Evolutionary conservation across 2,797 vertebrate genomes (phyloP), one percentile per base, ranked within the genome.

Genomic region (Coregonus ussuriensis): DNA sequence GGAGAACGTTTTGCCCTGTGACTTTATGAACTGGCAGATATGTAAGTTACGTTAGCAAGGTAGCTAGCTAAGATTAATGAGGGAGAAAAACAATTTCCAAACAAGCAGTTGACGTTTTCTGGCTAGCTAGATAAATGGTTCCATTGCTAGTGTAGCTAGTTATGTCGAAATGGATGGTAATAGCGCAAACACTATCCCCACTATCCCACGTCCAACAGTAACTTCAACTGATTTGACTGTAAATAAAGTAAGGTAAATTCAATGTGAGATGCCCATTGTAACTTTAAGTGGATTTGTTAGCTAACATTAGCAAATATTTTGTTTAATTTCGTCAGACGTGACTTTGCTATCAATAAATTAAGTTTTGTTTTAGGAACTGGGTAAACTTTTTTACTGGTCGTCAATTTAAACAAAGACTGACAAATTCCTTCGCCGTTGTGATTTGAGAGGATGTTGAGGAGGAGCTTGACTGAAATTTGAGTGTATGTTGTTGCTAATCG

Each of bases 391-490:
- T 86, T 88, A 87, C 69, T 79, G 72, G 1, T 67, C 72, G 81
- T 88, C 80, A 75, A 90, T 88, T 90, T 87, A 90, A 93, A 93
- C 93, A 94, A 93, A 94, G 92, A 91, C 86, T 87, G 88, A 91
- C 84, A 91, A 86, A 90, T 91, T 89, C 88, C 76, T 69, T 65
- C 67, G 85, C 82, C 88, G 91, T 67, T 82, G 90, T 80, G 89
- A 83, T 88, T 79, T 72, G 86, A 90, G 87, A 92, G 92, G 91
- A 94, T 90, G 94, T 91, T 90, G 87, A 95, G 94, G 94, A 93
- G 94, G 94, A 93, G 94, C 92, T 89, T 89, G 80, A 52, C 80
- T 94, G 94, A 94, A 94, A 95, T 85, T 54, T 86, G 94, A 95
- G 89, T 91, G 92, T 68, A 80, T 82, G 87, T 79, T 88, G 89